phyloP scores from a whole-genome alignment of 1,140 invertebrate species.

The Diorhabda carinulata region DNA sequence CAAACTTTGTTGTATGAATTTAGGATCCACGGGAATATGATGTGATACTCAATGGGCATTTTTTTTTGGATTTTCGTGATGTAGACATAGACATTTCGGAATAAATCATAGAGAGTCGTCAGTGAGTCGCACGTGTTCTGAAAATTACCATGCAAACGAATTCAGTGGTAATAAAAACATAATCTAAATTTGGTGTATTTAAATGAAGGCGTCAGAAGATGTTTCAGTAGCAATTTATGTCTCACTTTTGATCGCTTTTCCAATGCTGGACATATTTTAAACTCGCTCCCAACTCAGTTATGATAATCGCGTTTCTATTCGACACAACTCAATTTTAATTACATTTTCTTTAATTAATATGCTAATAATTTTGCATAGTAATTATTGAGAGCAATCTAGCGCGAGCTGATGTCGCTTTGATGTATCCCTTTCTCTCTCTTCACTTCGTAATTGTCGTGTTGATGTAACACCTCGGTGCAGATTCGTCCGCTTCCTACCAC shows the following conservation, averaged over 20 bases:
- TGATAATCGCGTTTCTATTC: constrained; percentile 45
- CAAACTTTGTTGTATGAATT: too few relatives aligned
- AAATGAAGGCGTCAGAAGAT: constrained; percentile 45
- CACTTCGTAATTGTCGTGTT: background rate
- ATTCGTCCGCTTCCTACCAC: background rate
- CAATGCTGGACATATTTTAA: constrained; percentile 40
- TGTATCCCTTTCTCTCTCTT: constrained; percentile 34
- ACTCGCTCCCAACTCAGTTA: constrained; percentile 39
- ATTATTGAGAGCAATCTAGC: constrained; percentile 52
- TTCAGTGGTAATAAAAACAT: constrained; percentile 42
- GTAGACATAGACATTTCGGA: too few relatives aligned
- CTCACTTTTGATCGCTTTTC: constrained; percentile 38
- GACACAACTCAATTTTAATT: constrained; percentile 49
- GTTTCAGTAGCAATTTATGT: constrained; percentile 40
- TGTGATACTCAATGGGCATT: too few relatives aligned
- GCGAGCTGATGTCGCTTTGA: constrained; percentile 52
- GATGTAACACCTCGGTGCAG: background rate
- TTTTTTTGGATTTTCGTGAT: too few relatives aligned
- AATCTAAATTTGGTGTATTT: constrained; percentile 41
- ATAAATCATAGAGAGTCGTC: background rate
- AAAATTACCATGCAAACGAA: constrained; percentile 44
- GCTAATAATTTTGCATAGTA: constrained; percentile 55
- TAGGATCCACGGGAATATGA: too few relatives aligned
- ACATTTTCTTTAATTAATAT: constrained; percentile 54
- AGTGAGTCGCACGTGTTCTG: constrained; percentile 27